Percentiles rank a stretch among this genome's conserved stretches.
These are phyloP conservation scores for Pseudopleuronectes americanus DNA, from an alignment of 2,797 vertebrate genomes.

Conservation along the genomic window DNA sequence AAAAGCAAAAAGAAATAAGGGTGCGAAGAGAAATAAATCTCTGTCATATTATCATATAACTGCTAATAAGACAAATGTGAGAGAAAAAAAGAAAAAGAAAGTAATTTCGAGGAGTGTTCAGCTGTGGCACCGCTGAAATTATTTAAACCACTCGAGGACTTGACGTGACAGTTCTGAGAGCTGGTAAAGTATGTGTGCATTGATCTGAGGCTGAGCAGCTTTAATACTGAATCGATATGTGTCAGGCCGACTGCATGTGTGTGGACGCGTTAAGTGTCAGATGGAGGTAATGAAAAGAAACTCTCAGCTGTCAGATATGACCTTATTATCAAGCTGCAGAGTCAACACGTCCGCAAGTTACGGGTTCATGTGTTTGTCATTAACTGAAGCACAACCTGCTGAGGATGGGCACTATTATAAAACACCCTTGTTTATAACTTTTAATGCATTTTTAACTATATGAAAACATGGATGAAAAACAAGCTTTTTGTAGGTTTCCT, in stretches of 20 bases:
- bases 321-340: slow-evolving; percentile 45
- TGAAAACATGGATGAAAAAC: neutral
- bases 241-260: slow-evolving; percentile 53
- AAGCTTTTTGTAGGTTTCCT: neutral
- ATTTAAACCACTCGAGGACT: slow-evolving; percentile 57
- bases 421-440: too few species aligned
- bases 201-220: slow-evolving; percentile 52
- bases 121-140: slow-evolving; percentile 51
- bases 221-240: slow-evolving; percentile 59
- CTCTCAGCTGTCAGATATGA: slow-evolving; percentile 58
- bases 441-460: too few species aligned
- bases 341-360: slow-evolving; percentile 46
- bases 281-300: slow-evolving; percentile 64
- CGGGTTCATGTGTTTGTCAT: slow-evolving; percentile 33
- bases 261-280: slow-evolving; percentile 47
- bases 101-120: slow-evolving; percentile 51
- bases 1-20: slow-evolving; percentile 2
- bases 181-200: slow-evolving; percentile 61
- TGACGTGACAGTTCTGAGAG: slow-evolving; percentile 36
- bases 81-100: slow-evolving; percentile 21
- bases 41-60: slow-evolving; percentile 49
- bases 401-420: neutral
- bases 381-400: slow-evolving; percentile 14
- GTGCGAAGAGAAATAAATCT: slow-evolving; percentile 55
- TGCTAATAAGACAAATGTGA: slow-evolving; percentile 45